These are phyloP conservation scores for Cephalotes varians DNA, from an alignment of 2,888 invertebrate genomes.

Conservation along the genomic window DNA sequence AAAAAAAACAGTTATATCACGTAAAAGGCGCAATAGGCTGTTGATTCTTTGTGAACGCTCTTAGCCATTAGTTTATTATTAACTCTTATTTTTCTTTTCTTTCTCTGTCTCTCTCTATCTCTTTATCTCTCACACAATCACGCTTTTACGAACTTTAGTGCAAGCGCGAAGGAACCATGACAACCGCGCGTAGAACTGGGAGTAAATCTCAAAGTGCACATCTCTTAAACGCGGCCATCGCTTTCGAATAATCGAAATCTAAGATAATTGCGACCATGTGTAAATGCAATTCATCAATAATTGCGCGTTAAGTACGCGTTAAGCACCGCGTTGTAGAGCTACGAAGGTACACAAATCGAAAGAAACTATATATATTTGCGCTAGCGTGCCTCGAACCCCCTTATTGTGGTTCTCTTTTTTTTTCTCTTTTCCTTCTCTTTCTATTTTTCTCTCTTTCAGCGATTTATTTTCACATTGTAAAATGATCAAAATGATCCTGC, in stretches of 20 bases:
- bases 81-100: slow-evolving; percentile 42
- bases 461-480: slow-evolving; percentile 55
- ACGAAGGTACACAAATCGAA: slow-evolving; percentile 34
- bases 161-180: slow-evolving; percentile 81
- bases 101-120: neutral
- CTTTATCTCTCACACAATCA: slow-evolving; percentile 54
- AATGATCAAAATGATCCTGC: slow-evolving; percentile 73
- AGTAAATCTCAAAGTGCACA: slow-evolving; percentile 35
- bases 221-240: slow-evolving; percentile 23
- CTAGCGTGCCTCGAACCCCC: slow-evolving; percentile 71
- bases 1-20: slow-evolving; percentile 62
- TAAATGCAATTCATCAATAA: slow-evolving; percentile 7
- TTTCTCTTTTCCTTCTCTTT: neutral
- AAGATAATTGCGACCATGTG: slow-evolving; percentile 25
- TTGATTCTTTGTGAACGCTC: slow-evolving; percentile 72
- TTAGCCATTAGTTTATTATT: slow-evolving; percentile 72
- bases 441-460: slow-evolving; percentile 7
- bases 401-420: slow-evolving; percentile 50
- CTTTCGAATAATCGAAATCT: slow-evolving; percentile 33
- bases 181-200: slow-evolving; percentile 68
- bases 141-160: slow-evolving; percentile 61
- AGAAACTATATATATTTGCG: slow-evolving; percentile 50
- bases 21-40: slow-evolving; percentile 75
- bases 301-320: slow-evolving; percentile 2
- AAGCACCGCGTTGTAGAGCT: slow-evolving; percentile 25